These are phyloP conservation scores for Heliconius himera DNA, from an alignment of 1,140 invertebrate species.

Conservation along the genomic window DNA sequence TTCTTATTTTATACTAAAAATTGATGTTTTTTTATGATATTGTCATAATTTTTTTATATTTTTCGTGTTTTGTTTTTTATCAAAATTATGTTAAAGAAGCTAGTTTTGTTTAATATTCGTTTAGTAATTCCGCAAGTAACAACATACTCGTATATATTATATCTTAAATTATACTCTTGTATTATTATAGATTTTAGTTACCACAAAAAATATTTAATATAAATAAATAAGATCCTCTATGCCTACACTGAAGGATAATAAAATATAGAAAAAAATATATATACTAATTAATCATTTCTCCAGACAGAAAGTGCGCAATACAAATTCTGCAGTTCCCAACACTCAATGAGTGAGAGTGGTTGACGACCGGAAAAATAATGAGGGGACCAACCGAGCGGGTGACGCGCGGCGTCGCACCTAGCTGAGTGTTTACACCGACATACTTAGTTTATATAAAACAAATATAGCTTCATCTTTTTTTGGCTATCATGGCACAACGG, in stretches of 20 bases:
- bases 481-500: too few species aligned
- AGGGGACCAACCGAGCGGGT: constrained; percentile 33
- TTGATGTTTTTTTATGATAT: neutral
- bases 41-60: neutral
- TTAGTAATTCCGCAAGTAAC: too few species aligned
- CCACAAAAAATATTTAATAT: too few species aligned
- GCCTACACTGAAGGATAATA: neutral
- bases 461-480: neutral
- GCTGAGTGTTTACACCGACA: neutral
- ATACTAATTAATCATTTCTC: constrained; percentile 4
- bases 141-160: too few species aligned
- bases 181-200: too few species aligned
- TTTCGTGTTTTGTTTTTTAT: neutral
- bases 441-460: neutral
- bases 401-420: constrained; percentile 16
- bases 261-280: neutral
- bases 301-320: constrained; percentile 4
- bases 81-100: too few species aligned
- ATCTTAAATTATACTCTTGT: too few species aligned
- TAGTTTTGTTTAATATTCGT: too few species aligned
- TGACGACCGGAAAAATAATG: constrained; percentile 53
- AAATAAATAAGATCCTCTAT: too few species aligned
- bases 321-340: constrained; percentile 30
- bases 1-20: constrained; percentile 1
- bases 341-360: constrained; percentile 42